Base-by-base conservation (phyloP, 2,113 vertebrate genomes). In the Sigmodon hispidus region DNA sequence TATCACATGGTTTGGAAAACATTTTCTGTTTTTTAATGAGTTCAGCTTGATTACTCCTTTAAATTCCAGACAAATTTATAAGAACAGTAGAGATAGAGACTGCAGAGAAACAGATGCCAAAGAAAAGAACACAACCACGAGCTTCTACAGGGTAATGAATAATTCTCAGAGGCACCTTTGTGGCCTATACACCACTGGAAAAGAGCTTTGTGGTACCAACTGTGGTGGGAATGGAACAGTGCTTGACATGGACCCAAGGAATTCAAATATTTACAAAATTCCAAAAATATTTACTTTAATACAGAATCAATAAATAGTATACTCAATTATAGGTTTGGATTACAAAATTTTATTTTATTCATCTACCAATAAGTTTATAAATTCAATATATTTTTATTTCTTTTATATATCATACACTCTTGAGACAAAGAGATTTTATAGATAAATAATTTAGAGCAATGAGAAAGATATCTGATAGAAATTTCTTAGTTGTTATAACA, bases 11-110 rank as follows among this genome's bases (percentile, higher is more conserved):
- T 92, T 87, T 96, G 40, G 45, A 95, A 91, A 93, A 61, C 81
- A n/a, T 5, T 65, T 85, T 92, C 69, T 92, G 91, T 94, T 96
- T 65, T 12, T 94, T 50, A 96, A 93, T 94, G 65, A 89, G 21
- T 91, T 95, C 80, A 93, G 45, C 75, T 92, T 94, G 75, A 90
- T 93, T 96, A 94, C 63, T 93, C 36, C 12, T 83, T 24, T 4
- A 21, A 91, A 67, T 21, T 84, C 4, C 63, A 91, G 43, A 21
- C 83, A 96, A 90, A 61, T 94, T 76, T 76, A 63, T 91, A 52
- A 75, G 61, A 77, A 96, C 67, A 57, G 24, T 40, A 94, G 63
- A 90, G 36, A 88, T 26, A 22, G 11, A 85, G 57, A 90, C 34
- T 50, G 7, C 29, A 94, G 63, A 90, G 24, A 90, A 31, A 26